phyloP scores from a whole-genome alignment of 2,888 invertebrate genomes.

The Brenthis daphne region DNA sequence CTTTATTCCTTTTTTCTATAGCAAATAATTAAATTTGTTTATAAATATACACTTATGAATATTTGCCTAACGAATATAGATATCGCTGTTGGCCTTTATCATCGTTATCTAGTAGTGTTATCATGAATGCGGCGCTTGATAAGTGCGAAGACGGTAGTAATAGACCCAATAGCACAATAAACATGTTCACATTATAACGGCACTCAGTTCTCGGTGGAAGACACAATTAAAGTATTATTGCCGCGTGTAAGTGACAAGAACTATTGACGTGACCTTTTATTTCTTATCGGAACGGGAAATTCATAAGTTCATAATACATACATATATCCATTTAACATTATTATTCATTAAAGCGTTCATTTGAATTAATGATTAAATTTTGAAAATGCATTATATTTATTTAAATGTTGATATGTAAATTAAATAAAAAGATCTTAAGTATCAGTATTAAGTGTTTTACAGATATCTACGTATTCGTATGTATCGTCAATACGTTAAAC shows the following conservation, averaged over 20 bases:
- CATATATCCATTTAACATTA: too few species aligned
- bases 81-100: background rate
- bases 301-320: background rate
- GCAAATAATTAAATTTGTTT: too few species aligned
- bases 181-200: background rate
- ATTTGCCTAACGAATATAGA: background rate
- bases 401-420: too few species aligned
- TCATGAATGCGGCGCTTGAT: conserved; percentile 3
- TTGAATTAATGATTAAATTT: too few species aligned
- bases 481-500: too few species aligned
- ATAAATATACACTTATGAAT: background rate
- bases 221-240: conserved; percentile 1
- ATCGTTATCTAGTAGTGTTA: conserved; percentile 9
- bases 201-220: background rate
- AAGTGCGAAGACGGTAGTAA: conserved; percentile 5
- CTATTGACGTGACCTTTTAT: background rate
- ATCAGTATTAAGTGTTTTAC: too few species aligned
- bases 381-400: too few species aligned
- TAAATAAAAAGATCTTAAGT: too few species aligned
- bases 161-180: background rate
- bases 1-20: too few species aligned
- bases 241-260: background rate
- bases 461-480: too few species aligned
- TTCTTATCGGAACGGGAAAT: conserved; percentile 6
- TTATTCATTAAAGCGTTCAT: too few species aligned